Base-by-base conservation (phyloP, 2,888 invertebrate genomes). In the Apodemia mormo region DNA sequence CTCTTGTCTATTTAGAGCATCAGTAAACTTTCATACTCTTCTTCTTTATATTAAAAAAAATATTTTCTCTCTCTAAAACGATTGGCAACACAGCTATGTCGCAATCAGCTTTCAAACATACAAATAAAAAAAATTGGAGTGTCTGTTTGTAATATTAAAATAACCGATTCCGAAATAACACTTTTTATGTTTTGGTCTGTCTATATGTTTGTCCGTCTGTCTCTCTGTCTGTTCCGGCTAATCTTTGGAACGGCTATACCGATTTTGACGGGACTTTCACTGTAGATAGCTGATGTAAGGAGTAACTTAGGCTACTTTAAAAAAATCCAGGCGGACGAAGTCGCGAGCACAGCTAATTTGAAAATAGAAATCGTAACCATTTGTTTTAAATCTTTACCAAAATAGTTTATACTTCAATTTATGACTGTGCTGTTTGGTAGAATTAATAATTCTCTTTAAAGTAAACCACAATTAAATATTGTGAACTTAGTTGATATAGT, bases 91-190 rank as follows among this genome's bases (percentile, higher is more conserved):
- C 9, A 29, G 22, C 29, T 56, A 29, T 56, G 29, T 56, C 70
- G 76, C 81, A 82, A 82, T 81, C 81, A 81, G 76, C 75, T 74
- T 73, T 73, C 75, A 75, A 78, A 75, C 73, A 75, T 75, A 69
- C 71, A 71, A 74, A 22, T 22, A 73, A 75, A 77, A 77, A 81
- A 82, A 77, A 80, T 22, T 22, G 22, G 22, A 22, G 22, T 22
- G 22, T 22, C 22, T 22, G 22, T 22, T 22, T 22, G 22, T 22
- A 22, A 22, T 22, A 22, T 22, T 22, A 22, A 22, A 22, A 22
- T 22, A 22, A 22, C 22, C 22, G 22, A 22, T 22, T 22, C 22
- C 22, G 22, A 22, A 22, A 22, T 22, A 22, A 22, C 22, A 22
- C 22, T 22, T 22, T 22, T 22, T 22, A 22, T 22, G 22, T 22